Evolutionary conservation across 2,797 vertebrate species (phyloP).

Genomic region (Lagorchestes hirsutus): DNA sequence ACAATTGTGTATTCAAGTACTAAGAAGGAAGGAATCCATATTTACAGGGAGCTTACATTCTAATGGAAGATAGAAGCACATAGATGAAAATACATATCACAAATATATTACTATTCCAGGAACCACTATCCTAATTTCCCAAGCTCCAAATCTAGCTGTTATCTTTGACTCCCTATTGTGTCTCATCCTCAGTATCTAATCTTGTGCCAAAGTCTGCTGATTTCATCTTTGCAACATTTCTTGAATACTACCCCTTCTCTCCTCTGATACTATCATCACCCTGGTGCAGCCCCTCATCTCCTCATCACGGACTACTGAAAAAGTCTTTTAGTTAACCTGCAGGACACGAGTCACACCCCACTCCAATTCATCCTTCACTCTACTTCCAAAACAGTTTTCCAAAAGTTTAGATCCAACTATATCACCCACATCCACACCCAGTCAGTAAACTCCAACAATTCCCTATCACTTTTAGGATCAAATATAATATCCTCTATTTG

Average conservation of each 20-base stretch:
- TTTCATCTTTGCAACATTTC: background rate
- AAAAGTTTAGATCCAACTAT: background rate
- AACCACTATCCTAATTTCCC: background rate
- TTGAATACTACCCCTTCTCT: background rate
- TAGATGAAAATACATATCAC: background rate
- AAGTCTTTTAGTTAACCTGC: background rate
- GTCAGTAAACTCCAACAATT: background rate
- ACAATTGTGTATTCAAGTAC: background rate
- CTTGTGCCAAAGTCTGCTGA: background rate
- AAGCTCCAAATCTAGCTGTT: background rate
- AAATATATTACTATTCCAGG: background rate
- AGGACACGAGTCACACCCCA: background rate
- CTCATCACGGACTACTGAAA: background rate
- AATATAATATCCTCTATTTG: background rate
- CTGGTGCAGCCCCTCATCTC: background rate
- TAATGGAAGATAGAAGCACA: background rate
- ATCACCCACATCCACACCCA: background rate
- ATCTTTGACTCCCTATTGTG: background rate
- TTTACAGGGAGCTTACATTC: background rate
- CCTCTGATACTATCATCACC: background rate
- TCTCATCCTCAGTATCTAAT: background rate
- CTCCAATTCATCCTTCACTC: background rate
- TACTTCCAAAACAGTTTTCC: background rate
- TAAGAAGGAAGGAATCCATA: background rate
- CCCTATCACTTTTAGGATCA: background rate